phyloP scores from a whole-genome alignment of 2,888 invertebrate species.

The Schizotus pectinicornis region DNA sequence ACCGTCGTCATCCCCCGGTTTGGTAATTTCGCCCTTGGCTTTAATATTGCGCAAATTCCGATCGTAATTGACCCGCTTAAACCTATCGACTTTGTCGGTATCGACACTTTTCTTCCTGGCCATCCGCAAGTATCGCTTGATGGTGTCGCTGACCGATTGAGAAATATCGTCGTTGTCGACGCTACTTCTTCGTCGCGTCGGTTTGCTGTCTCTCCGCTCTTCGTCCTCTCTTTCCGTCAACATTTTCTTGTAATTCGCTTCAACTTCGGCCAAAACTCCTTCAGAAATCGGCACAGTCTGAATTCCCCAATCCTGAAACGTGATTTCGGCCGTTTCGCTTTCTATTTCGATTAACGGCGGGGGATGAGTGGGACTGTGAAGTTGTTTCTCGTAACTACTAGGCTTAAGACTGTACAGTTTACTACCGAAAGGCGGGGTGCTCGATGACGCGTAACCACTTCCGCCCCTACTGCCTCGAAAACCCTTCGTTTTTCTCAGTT shows the following conservation, averaged over 20 bases:
- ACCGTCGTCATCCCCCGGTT: conserved; percentile 80
- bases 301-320: conserved; percentile 58
- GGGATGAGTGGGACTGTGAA: conserved; percentile 50
- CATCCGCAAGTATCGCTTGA: conserved; percentile 85
- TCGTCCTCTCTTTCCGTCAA: conserved; percentile 60
- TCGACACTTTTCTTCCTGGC: conserved; percentile 87
- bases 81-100: conserved; percentile 79
- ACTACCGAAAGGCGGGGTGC: not conserved
- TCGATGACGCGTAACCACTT: conserved; percentile 39
- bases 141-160: conserved; percentile 86
- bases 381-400: conserved; percentile 15
- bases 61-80: conserved; percentile 88
- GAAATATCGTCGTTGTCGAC: conserved; percentile 86
- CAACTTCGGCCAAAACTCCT: conserved; percentile 60
- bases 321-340: conserved; percentile 64
- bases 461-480: conserved; percentile 58
- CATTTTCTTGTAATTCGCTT: conserved; percentile 59
- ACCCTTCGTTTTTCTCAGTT: conserved; percentile 71
- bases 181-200: conserved; percentile 70
- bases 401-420: conserved; percentile 6
- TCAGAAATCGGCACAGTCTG: conserved; percentile 70
- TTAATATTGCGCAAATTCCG: conserved; percentile 83
- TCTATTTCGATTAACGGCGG: conserved; percentile 74
- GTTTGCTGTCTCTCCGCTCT: conserved; percentile 51
- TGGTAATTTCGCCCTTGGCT: conserved; percentile 75